Evolutionary conservation across 2,113 vertebrate species (phyloP), one percentile per base, ranked within the genome.

Genomic region (Cnemophilus loriae): DNA sequence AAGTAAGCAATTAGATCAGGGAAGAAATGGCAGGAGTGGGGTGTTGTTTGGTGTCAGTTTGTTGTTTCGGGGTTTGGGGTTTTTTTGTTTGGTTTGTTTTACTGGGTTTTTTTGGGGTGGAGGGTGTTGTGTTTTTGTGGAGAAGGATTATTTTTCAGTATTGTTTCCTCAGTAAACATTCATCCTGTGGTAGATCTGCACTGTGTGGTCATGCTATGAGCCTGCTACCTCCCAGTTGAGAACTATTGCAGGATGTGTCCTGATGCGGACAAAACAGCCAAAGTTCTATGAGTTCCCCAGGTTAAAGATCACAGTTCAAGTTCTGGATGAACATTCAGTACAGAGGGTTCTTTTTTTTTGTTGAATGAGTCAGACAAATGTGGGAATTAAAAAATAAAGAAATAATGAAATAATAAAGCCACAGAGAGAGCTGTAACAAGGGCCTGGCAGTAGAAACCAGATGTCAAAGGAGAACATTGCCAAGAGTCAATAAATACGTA

Each of bases 81-180:
- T 11, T 52, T 68, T 46, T 77, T 32, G 6, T 68, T 69, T 60
- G 27, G 0, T 60, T 52, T 42, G 21, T 23, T 23, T 49, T 13
- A 3, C 12, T n/a, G 15, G 15, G 18, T 1, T 32, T 46, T 28
- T 75, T 22, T 2, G 4, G 6, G 17, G 9, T 3, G 11, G 5
- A 8, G 3, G 3, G 5, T 13, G 15, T 30, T 49, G 8, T 5
- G 1, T 35, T 55, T 46, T 27, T 35, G 26, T 55, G 33, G 52
- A 42, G 22, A 50, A 65, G 1, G 2, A 3, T 17, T 77, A 10
- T 35, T 83, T 90, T 89, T 64, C 10, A 41, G 7, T 46, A 39
- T 27, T 27, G 7, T 56, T 44, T 4, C 13, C 28, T 61, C 37
- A 61, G 24, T 18, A 30, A 61, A 41, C 24, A 61, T 32, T 46